Evolutionary conservation across 1,140 invertebrate species (phyloP), one percentile per base, ranked within the genome.

Genomic region (Bombus soroeensis): DNA sequence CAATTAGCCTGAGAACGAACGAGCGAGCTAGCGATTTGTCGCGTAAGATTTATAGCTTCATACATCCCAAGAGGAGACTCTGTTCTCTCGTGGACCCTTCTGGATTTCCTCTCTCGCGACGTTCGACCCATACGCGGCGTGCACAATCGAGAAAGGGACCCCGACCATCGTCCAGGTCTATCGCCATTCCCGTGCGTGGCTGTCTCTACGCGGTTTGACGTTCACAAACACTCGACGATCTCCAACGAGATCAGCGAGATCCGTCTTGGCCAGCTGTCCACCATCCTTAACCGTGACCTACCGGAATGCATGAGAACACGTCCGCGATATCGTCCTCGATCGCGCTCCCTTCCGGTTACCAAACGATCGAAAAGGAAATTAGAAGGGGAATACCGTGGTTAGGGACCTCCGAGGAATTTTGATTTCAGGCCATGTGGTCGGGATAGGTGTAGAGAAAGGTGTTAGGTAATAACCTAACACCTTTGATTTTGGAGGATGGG

Each of bases 41-140:
- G 85, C 88, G 73, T 57, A 87, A 91, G 91, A 93, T 93, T 93
- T 93, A 92, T 93, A 87, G 92, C 92, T 93, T 92, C 92, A 92
- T 92, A 91, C 91, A 92, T 87, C 81, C 41, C 47, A 68, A 43
- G 82, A 72, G 78, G 81, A 70, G 82, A 41, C 66, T 70, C 70
- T 83, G 76, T 66, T 71, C 68, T 41, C 41, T 43, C 43, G 68
- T 25, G n/a, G 70, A 25, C 62, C 43, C 43, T 73, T 62, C 57
- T 41, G 57, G 57, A n/a, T 18, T 43, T 77, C 72, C 70, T 28
- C 43, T 73, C 43, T 78, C 76, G 41, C 70, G 43, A 73, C 18
- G 28, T 47, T 59, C 77, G 81, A 81, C 64, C 85, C 39, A 78
- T 81, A 87, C 81, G 62, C 86, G 70, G 71, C 74, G 80, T 43